Conservation (phyloP, 2,797 vertebrate species). For the Scleropages formosus region DNA sequence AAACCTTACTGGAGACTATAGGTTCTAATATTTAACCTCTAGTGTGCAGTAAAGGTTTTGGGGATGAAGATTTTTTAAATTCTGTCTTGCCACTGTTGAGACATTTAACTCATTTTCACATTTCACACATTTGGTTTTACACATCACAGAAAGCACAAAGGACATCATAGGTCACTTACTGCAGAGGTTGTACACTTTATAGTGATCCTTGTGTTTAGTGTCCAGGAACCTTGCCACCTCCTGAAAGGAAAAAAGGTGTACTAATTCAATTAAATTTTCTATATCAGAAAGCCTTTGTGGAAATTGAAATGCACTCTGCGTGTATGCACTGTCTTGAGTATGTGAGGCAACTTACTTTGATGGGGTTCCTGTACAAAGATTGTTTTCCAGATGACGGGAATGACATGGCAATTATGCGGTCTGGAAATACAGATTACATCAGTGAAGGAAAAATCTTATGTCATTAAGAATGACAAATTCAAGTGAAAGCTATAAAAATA, state of each 20-base stretch:
- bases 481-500: not conserved
- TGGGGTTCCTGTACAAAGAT: constrained; percentile 91
- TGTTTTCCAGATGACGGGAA: constrained; percentile 92
- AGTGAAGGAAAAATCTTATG: too few relatives aligned
- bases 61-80: not conserved
- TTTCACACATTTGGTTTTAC: not conserved
- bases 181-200: constrained; percentile 97
- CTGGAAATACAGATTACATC: constrained; percentile 56
- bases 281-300: not conserved
- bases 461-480: not conserved
- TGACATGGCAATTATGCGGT: constrained; percentile 94
- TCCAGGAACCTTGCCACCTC: constrained; percentile 90
- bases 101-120: not conserved
- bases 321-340: not conserved
- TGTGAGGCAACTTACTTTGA: constrained; percentile 68
- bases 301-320: not conserved
- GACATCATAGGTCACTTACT: constrained; percentile 73
- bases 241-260: constrained; percentile 56
- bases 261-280: not conserved
- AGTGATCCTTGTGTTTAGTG: constrained; percentile 84
- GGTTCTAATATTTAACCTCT: not conserved
- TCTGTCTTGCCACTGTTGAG: not conserved
- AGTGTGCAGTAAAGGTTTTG: not conserved
- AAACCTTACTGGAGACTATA: not conserved
- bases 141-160: not conserved